Conservation (phyloP, 1,140 invertebrate species). For the Polypedilum vanderplanki region DNA sequence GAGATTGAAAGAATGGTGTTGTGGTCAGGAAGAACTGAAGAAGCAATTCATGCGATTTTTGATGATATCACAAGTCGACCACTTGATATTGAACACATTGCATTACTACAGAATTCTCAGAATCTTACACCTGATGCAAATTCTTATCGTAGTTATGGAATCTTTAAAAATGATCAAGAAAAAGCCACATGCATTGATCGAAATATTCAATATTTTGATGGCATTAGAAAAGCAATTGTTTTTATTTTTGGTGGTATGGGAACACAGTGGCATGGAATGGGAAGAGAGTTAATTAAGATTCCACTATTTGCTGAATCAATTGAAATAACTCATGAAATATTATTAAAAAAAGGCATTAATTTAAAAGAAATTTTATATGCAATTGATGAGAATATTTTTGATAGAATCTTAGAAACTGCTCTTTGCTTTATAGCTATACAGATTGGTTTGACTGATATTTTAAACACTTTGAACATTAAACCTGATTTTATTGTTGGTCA, state of each 20-base stretch:
- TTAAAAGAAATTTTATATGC: slow-evolving; percentile 72
- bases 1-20: slow-evolving; percentile 48
- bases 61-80: no score
- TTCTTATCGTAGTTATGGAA: slow-evolving; percentile 36
- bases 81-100: slow-evolving; percentile 51
- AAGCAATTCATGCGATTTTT: no score
- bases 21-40: slow-evolving; percentile 52
- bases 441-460: slow-evolving; percentile 74
- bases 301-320: slow-evolving; percentile 67
- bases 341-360: slow-evolving; percentile 69
- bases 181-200: slow-evolving; percentile 43
- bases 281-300: slow-evolving; percentile 54
- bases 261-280: no score
- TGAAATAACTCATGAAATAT: slow-evolving; percentile 58
- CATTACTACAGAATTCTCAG: slow-evolving; percentile 48
- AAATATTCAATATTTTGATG: slow-evolving; percentile 53
- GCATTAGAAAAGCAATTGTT: slow-evolving; percentile 61
- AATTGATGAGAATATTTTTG: slow-evolving; percentile 62
- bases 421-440: slow-evolving; percentile 87
- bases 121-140: slow-evolving; percentile 37
- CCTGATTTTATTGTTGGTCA: slow-evolving; percentile 81
- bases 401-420: slow-evolving; percentile 81
- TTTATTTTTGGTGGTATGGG: slow-evolving; percentile 87
- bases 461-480: slow-evolving; percentile 63
- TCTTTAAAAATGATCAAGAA: slow-evolving; percentile 39